Conservation (phyloP, 2,888 invertebrate genomes). For the Eledona agricola region DNA sequence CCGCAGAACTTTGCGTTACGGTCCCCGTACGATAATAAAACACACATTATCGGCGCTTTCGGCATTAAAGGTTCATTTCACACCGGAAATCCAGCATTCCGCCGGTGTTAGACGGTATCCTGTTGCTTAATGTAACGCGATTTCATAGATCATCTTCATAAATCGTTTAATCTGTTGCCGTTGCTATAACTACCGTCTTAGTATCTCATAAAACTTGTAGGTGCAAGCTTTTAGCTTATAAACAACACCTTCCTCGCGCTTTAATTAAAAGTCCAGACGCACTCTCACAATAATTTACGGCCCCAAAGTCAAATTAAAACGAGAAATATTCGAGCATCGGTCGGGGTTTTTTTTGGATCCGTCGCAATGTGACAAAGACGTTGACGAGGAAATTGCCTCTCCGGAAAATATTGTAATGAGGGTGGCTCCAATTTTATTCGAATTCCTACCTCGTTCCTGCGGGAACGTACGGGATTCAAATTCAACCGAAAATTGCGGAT, state of each 20-base stretch:
- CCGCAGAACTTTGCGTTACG: no score
- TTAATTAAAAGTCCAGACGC: constrained; percentile 39
- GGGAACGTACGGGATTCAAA: constrained; percentile 8
- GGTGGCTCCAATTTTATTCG: constrained; percentile 20
- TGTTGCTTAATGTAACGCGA: constrained; percentile 13
- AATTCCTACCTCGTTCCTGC: constrained; percentile 10
- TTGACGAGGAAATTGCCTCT: not conserved
- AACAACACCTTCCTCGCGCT: constrained; percentile 37
- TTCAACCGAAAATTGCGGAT: constrained; percentile 8
- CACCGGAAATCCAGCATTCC: no score
- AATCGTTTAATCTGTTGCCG: constrained; percentile 23
- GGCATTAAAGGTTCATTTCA: no score
- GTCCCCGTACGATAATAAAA: no score
- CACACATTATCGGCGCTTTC: no score
- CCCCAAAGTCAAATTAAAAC: constrained; percentile 5
- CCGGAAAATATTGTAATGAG: constrained; percentile 18
- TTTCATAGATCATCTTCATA: constrained; percentile 23
- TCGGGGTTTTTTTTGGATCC: no score
- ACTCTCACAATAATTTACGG: constrained; percentile 19
- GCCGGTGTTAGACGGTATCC: no score
- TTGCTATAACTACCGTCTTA: constrained; percentile 24
- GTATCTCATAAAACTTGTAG: constrained; percentile 28
- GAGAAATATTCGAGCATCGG: constrained; percentile 11
- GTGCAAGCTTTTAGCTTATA: constrained; percentile 25
- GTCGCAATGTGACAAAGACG: constrained; percentile 9